Percentiles rank a stretch among this genome's conserved stretches.
Conservation (phyloP, 1,140 invertebrate species). For the Aphelinus atriplicis region DNA sequence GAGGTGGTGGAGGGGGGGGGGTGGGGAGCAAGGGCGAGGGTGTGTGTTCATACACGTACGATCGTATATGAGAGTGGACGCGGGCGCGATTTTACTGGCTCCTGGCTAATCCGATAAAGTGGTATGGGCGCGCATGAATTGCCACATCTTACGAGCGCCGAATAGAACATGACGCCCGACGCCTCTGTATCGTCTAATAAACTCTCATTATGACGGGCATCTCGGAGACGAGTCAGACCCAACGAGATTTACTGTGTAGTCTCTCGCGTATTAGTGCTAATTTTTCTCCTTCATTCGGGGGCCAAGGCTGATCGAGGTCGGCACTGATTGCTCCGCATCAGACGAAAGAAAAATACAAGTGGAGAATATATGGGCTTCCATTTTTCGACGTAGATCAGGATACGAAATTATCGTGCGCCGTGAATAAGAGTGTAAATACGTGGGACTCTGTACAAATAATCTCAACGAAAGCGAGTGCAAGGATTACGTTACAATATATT, state of each 20-base stretch:
- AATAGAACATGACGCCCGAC: constrained; percentile 55
- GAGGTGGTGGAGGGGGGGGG: constrained; percentile 4
- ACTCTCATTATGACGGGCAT: constrained; percentile 33
- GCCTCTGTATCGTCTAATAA: constrained; percentile 55
- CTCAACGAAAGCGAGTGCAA: no score
- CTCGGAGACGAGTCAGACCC: not conserved
- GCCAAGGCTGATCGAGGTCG: constrained; percentile 13
- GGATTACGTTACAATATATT: no score
- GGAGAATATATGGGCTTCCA: not conserved
- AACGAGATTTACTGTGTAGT: not conserved
- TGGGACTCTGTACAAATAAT: no score
- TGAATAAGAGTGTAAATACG: no score
- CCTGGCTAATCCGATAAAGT: constrained; percentile 60
- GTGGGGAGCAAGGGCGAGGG: no score
- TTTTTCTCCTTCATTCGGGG: constrained; percentile 19
- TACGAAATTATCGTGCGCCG: no score
- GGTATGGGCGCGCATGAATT: constrained; percentile 51
- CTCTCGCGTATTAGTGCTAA: constrained; percentile 7
- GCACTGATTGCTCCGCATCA: constrained; percentile 5
- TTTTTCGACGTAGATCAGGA: not conserved
- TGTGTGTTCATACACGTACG: no score
- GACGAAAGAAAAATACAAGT: constrained; percentile 5
- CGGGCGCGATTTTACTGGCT: constrained; percentile 34
- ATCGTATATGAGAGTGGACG: not conserved
- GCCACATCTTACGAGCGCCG: constrained; percentile 43